These are phyloP conservation scores for Asobara japonica DNA, from an alignment of 1,140 invertebrate genomes.

Conservation along the genomic window DNA sequence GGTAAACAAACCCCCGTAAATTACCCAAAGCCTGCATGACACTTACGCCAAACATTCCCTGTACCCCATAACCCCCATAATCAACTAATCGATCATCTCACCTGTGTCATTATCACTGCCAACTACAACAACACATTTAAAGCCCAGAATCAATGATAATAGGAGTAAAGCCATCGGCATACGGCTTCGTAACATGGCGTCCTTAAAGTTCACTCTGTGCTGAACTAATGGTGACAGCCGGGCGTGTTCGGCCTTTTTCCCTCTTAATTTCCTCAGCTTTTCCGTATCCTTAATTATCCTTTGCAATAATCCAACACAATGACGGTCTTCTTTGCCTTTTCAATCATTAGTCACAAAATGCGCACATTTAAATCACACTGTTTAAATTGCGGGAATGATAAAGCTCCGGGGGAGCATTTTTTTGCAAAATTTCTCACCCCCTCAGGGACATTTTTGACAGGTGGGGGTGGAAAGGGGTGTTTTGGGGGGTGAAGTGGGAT, in stretches of 20 bases:
- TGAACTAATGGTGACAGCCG: slow-evolving; percentile 51
- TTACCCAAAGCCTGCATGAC: neutral
- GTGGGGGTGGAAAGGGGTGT: too few relatives aligned
- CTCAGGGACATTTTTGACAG: too few relatives aligned
- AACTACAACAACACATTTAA: slow-evolving; percentile 43
- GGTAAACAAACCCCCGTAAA: neutral
- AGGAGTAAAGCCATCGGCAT: slow-evolving; percentile 47
- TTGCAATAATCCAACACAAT: too few relatives aligned
- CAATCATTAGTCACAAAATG: too few relatives aligned
- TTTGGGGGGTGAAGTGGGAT: too few relatives aligned
- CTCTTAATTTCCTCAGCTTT: neutral
- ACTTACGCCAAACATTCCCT: neutral
- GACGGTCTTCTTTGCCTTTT: neutral
- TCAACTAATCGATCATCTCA: slow-evolving; percentile 33
- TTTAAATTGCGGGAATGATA: too few relatives aligned
- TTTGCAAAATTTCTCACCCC: too few relatives aligned
- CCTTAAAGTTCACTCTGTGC: slow-evolving; percentile 19
- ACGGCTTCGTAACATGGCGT: slow-evolving; percentile 55
- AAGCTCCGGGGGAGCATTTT: too few relatives aligned
- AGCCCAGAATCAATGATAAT: slow-evolving; percentile 38
- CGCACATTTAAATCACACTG: too few relatives aligned
- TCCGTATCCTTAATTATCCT: too few relatives aligned
- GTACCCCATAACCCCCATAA: neutral
- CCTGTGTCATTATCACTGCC: slow-evolving; percentile 44
- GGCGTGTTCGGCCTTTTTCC: slow-evolving; percentile 39